Evolutionary conservation across 2,797 vertebrate genomes (phyloP).

Genomic region (Sebastes nivosus): DNA sequence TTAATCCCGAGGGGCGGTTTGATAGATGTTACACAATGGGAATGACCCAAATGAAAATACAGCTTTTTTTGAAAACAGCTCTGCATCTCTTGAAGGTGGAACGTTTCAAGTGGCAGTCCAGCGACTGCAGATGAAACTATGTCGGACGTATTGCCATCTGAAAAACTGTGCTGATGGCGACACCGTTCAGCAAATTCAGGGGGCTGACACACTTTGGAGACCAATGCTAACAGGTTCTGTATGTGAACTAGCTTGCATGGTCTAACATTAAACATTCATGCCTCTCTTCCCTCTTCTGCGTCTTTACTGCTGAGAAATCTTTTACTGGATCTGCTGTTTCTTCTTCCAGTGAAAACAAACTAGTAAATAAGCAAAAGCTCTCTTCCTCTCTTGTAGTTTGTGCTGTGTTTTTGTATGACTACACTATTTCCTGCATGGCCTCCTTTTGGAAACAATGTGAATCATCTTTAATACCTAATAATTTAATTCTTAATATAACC

Average conservation of each 20-base stretch:
- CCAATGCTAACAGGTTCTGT: conserved; percentile 21
- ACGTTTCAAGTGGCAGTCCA: conserved; percentile 2
- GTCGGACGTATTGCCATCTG: neutral
- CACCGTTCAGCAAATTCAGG: conserved; percentile 7
- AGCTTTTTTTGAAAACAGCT: conserved; percentile 6
- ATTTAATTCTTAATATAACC: neutral
- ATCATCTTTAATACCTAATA: neutral
- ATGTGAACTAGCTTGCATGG: neutral
- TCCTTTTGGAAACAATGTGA: neutral
- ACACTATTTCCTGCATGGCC: neutral
- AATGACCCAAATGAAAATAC: conserved; percentile 32
- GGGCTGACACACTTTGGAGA: conserved; percentile 13
- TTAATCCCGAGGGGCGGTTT: conserved; percentile 27
- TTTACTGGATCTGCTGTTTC: conserved; percentile 6
- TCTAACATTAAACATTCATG: conserved; percentile 29
- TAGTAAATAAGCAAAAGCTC: neutral
- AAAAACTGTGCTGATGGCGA: conserved; percentile 15
- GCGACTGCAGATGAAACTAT: conserved; percentile 12
- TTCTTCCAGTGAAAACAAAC: conserved; percentile 5
- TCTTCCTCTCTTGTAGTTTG: neutral
- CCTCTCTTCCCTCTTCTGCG: neutral
- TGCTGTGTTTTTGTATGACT: neutral
- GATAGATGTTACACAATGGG: conserved; percentile 18
- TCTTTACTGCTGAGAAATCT: neutral
- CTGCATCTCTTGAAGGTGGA: conserved; percentile 1